Base-by-base conservation (phyloP, 1,140 invertebrate genomes). In the Drosophila albomicans region DNA sequence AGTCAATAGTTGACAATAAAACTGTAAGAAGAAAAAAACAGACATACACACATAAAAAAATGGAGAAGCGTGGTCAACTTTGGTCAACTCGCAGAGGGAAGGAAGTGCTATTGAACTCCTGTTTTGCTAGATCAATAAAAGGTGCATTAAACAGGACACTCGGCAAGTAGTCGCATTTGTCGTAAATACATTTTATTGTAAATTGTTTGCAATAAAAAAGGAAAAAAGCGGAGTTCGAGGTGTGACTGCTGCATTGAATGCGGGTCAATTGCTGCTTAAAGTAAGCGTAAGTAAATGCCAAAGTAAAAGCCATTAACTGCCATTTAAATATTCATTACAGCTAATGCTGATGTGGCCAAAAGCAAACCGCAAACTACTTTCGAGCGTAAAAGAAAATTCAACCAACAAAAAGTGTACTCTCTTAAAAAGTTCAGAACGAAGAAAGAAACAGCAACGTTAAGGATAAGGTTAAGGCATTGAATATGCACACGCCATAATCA, bases 401-500 rank as follows among this genome's bases (percentile, higher is more conserved):
- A 15, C 67, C 49, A 63, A 61, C 71, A 38, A 65, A 63, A 80
- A 85, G 77, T 62, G 32, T 72, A 51, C 75, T 13, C 16, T 57
- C 78, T 82, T 80, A 72, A 78, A 88, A 88, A 88, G 77, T 78
- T 75, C 2, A 61, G 66, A 58, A 41, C 46, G 61, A 67, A 78
- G 51, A 25, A 32, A 43, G 38, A 64, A 59, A 25, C 63, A 32
- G 16, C 41, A 57, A 20, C 16, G 16, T 20, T 20, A 58, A 46
- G 46, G 56, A 52, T 15, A 57, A 82, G 78, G 52, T 68, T 78
- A 80, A 78, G 70, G 66, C 54, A 88, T 88, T 79, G 64, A 85
- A 81, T 85, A 89, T 89, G 85, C 85, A 89, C 85, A 89, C 78
- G 85, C 85, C 86, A 89, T 89, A 89, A 89, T 89, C 85, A 89